phyloP scores from a whole-genome alignment of 2,113 vertebrate species.

The Pandion haliaetus region DNA sequence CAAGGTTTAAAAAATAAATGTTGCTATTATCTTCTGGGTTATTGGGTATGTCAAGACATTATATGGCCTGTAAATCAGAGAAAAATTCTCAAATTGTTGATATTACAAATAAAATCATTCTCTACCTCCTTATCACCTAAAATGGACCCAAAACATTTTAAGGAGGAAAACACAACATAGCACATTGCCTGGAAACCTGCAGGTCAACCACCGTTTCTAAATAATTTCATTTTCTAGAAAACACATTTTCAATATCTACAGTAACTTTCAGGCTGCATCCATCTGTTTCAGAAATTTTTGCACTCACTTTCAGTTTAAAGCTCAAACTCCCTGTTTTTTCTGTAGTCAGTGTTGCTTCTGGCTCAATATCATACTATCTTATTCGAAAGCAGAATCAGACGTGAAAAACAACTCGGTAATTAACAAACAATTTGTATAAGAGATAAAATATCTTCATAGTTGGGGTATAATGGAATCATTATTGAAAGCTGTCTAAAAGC shows the following conservation, averaged over 20 bases:
- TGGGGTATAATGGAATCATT: slow-evolving; percentile 1
- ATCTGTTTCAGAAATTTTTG: not conserved
- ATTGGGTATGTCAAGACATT: not conserved
- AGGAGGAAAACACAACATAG: not conserved
- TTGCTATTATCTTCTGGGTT: not conserved
- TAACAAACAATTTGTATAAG: slow-evolving; percentile 54
- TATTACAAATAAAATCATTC: not conserved
- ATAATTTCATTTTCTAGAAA: not conserved
- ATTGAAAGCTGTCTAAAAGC: slow-evolving; percentile 51
- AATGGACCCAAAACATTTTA: not conserved
- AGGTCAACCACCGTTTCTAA: not conserved
- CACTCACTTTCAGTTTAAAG: not conserved
- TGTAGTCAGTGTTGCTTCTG: not conserved
- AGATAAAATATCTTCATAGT: slow-evolving; percentile 30
- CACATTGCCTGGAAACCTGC: not conserved
- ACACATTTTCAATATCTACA: not conserved
- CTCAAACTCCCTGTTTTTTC: not conserved
- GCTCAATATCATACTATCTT: slow-evolving; percentile 6
- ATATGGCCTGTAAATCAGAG: not conserved
- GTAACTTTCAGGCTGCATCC: not conserved
- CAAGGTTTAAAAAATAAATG: not conserved
- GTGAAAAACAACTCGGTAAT: slow-evolving; percentile 51
- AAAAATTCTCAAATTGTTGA: not conserved
- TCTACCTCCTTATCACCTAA: not conserved
- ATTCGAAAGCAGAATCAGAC: slow-evolving; percentile 34